Conservation (phyloP, 2,888 invertebrate species). For the Actias luna region DNA sequence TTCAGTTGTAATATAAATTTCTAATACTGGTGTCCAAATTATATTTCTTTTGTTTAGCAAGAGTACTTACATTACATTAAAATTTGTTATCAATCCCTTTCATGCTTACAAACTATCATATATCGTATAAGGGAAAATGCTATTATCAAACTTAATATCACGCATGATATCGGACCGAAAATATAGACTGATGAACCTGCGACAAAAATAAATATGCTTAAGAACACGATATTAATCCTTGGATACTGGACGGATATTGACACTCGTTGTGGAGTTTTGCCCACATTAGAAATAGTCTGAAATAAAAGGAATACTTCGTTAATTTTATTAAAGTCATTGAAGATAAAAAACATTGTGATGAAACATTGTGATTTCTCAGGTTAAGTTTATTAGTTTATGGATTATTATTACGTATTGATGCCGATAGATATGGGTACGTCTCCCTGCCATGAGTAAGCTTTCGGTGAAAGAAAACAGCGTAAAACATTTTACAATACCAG, state of each 20-base stretch:
- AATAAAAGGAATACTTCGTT: constrained; percentile 27
- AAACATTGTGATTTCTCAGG: too few species aligned
- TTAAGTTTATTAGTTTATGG: too few species aligned
- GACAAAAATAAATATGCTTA: constrained; percentile 45
- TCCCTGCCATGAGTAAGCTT: too few species aligned
- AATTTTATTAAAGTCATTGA: constrained; percentile 6
- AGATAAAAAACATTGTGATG: too few species aligned
- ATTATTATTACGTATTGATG: too few species aligned
- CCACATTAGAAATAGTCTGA: constrained; percentile 57
- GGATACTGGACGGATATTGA: constrained; percentile 37
- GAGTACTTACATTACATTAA: neutral
- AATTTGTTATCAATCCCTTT: constrained; percentile 16
- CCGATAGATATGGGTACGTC: too few species aligned
- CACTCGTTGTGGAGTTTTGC: constrained; percentile 48
- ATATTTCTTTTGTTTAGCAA: neutral
- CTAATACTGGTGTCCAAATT: neutral
- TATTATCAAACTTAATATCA: constrained; percentile 36
- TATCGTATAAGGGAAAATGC: constrained; percentile 31
- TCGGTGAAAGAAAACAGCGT: too few species aligned
- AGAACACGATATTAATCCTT: constrained; percentile 38
- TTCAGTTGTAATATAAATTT: too few species aligned
- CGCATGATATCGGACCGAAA: constrained; percentile 48
- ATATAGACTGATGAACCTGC: constrained; percentile 47
- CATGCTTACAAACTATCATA: constrained; percentile 25
- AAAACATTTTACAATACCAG: too few species aligned